phyloP scores from a whole-genome alignment of 1,140 invertebrate genomes.

The Spodoptera litura region DNA sequence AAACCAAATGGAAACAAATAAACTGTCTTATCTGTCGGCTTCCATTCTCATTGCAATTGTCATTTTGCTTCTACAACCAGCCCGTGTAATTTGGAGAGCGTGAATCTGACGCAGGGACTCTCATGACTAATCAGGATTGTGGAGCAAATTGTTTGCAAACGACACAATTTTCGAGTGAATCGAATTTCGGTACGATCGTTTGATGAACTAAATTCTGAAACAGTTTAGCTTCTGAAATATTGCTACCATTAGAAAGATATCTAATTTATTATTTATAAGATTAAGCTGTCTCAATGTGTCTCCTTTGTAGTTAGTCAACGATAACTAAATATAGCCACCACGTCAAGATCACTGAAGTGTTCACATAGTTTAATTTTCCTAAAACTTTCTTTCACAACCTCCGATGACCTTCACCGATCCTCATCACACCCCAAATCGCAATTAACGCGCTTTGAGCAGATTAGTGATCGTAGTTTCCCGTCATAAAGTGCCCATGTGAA shows the following conservation, averaged over 20 bases:
- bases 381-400: background rate
- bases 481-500: background rate
- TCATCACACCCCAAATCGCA: background rate
- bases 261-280: too few species aligned
- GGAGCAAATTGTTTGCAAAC: background rate
- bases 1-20: constrained; percentile 55
- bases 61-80: constrained; percentile 28
- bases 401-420: background rate
- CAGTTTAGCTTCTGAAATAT: too few species aligned
- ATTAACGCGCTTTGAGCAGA: background rate
- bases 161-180: background rate
- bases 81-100: constrained; percentile 15
- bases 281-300: too few species aligned
- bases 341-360: background rate
- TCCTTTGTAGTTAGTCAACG: too few species aligned
- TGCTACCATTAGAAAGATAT: too few species aligned
- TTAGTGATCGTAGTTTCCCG: constrained; percentile 6
- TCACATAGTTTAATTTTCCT: background rate
- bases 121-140: constrained; percentile 13
- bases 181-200: background rate
- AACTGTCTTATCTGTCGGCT: constrained; percentile 53
- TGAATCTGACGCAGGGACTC: constrained; percentile 14
- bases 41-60: constrained; percentile 50
- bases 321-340: background rate
- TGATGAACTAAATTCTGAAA: background rate